Percentiles rank a stretch among this genome's conserved stretches.
Evolutionary conservation across 2,797 vertebrate species (phyloP).

Genomic region (Babyrousa celebensis): DNA sequence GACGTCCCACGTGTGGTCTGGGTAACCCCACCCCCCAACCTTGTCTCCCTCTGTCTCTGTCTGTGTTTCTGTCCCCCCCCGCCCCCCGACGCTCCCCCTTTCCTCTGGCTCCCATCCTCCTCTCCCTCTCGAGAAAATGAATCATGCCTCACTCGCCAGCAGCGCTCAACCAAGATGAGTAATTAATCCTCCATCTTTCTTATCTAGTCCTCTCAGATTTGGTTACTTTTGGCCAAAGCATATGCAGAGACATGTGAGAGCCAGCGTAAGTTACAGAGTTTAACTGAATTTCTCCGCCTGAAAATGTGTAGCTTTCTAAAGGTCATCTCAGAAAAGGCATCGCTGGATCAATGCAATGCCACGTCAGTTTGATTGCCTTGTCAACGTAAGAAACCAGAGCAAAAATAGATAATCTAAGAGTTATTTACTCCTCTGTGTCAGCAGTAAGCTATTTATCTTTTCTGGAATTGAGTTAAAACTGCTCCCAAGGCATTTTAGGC

Average conservation of each 20-base stretch:
- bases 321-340: background rate
- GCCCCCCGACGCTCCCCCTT: no score
- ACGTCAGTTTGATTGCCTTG: background rate
- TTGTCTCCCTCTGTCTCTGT: background rate
- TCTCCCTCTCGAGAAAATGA: background rate
- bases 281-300: background rate
- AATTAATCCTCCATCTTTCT: background rate
- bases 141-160: background rate
- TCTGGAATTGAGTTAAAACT: conserved; percentile 16
- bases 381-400: background rate
- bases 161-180: background rate
- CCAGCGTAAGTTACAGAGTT: background rate
- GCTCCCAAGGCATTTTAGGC: background rate
- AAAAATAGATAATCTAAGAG: background rate
- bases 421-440: background rate
- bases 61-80: background rate
- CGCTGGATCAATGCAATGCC: accelerated
- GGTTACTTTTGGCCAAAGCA: conserved; percentile 69
- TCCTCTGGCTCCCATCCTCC: background rate
- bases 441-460: background rate
- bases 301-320: background rate
- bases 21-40: accelerated
- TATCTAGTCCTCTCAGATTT: conserved; percentile 53
- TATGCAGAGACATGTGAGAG: conserved; percentile 3
- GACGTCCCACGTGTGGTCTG: accelerated